Percentiles rank a stretch among this genome's conserved stretches.
Conservation (phyloP, 2,888 invertebrate species). For the Cepaea hortensis region DNA sequence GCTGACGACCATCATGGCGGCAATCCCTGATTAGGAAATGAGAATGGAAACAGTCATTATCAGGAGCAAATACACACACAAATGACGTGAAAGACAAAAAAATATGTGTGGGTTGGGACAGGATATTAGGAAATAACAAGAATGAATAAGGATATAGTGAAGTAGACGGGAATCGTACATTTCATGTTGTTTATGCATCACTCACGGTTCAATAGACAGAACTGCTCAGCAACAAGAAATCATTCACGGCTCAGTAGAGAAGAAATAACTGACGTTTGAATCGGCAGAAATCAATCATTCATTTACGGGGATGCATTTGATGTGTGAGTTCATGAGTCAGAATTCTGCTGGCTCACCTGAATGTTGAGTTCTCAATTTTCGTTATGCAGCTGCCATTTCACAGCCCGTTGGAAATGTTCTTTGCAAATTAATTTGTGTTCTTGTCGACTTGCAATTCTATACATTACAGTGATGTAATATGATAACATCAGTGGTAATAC, state of each 20-base stretch:
- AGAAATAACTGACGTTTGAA: neutral
- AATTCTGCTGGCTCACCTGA: neutral
- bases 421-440: too few relatives aligned
- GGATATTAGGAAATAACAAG: constrained; percentile 1
- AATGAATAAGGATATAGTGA: neutral
- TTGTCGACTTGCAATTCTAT: too few relatives aligned
- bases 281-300: constrained; percentile 9
- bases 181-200: neutral
- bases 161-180: neutral
- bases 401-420: too few relatives aligned
- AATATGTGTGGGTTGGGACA: neutral
- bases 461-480: too few relatives aligned
- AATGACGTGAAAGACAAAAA: neutral
- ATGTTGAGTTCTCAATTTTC: neutral
- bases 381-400: neutral
- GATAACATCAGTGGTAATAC: neutral
- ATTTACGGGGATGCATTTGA: neutral
- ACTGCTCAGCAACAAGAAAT: neutral
- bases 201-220: neutral
- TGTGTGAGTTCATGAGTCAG: neutral
- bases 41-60: neutral
- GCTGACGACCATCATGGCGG: neutral
- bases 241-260: neutral
- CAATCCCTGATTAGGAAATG: constrained; percentile 15
- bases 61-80: neutral